These are phyloP conservation scores for Limanda limanda DNA, from an alignment of 2,113 vertebrate species.

Conservation along the genomic window DNA sequence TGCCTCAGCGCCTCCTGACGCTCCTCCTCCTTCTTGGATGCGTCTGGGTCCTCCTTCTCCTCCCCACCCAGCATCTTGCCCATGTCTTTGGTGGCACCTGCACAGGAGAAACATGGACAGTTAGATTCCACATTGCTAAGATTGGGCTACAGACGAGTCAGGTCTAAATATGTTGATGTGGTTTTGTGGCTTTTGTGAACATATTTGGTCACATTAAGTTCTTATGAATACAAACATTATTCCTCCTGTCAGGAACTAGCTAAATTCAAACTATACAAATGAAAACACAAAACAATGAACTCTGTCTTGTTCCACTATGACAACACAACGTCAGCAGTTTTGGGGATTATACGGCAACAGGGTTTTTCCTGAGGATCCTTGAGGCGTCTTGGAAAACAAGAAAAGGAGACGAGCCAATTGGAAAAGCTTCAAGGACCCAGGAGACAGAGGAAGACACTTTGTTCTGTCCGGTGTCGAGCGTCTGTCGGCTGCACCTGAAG, in stretches of 20 bases:
- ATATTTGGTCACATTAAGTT: too few relatives aligned
- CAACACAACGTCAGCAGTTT: slow-evolving; percentile 5
- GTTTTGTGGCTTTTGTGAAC: not conserved
- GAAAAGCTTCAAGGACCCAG: slow-evolving; percentile 45
- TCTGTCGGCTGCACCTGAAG: slow-evolving; percentile 48
- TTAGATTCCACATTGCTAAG: not conserved
- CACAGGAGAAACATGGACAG: not conserved
- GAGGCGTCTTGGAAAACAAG: not conserved
- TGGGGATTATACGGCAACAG: slow-evolving; percentile 20
- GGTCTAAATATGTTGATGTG: not conserved
- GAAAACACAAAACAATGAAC: not conserved
- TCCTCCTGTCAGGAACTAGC: too few relatives aligned
- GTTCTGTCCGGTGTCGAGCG: slow-evolving; percentile 30
- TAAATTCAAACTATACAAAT: too few relatives aligned
- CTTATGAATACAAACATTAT: too few relatives aligned
- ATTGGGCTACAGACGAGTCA: not conserved
- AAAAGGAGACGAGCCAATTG: slow-evolving; percentile 50
- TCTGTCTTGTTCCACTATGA: not conserved
- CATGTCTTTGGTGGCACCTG: slow-evolving; percentile 99
- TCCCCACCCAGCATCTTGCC: slow-evolving; percentile 98
- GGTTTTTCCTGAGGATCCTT: not conserved
- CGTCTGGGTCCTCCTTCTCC: slow-evolving; percentile 97
- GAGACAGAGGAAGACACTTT: slow-evolving; percentile 39
- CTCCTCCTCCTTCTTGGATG: slow-evolving; percentile 97
- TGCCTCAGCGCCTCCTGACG: slow-evolving; percentile 95